A percentile compares a stretch with the other conserved stretches of the same genome.
phyloP scores from a whole-genome alignment of 2,888 invertebrate genomes.

The Sipha maydis region DNA sequence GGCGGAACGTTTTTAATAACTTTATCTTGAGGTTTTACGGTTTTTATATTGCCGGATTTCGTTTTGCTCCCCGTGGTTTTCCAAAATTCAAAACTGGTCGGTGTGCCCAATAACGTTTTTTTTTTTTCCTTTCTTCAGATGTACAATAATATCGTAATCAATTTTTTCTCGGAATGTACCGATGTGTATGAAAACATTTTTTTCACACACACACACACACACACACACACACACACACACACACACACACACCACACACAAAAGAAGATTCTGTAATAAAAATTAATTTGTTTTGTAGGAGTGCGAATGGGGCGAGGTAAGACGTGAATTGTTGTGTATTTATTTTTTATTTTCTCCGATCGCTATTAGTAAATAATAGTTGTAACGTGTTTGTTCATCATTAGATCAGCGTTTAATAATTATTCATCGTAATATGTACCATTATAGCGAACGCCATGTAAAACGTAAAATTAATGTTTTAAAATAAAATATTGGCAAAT shows the following conservation, averaged over 20 bases:
- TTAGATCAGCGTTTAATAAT: not conserved
- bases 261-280: conserved; percentile 32
- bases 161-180: conserved; percentile 31
- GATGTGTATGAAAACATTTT: too few relatives aligned
- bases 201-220: too few relatives aligned
- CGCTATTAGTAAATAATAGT: not conserved
- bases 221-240: too few relatives aligned
- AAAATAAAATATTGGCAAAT: too few relatives aligned
- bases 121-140: too few relatives aligned
- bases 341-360: not conserved
- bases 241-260: too few relatives aligned
- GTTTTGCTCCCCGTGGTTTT: conserved; percentile 58
- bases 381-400: too few relatives aligned
- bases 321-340: not conserved
- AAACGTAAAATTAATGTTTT: too few relatives aligned
- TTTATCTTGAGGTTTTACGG: conserved; percentile 54
- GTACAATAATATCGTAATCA: conserved; percentile 34
- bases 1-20: conserved; percentile 48
- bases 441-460: too few relatives aligned
- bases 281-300: conserved; percentile 18
- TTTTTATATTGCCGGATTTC: conserved; percentile 54
- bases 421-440: not conserved
- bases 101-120: conserved; percentile 5
- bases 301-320: not conserved
- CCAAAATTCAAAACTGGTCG: conserved; percentile 55